Conservation (phyloP, 2,113 vertebrate species). For the Trogon melanurus region DNA sequence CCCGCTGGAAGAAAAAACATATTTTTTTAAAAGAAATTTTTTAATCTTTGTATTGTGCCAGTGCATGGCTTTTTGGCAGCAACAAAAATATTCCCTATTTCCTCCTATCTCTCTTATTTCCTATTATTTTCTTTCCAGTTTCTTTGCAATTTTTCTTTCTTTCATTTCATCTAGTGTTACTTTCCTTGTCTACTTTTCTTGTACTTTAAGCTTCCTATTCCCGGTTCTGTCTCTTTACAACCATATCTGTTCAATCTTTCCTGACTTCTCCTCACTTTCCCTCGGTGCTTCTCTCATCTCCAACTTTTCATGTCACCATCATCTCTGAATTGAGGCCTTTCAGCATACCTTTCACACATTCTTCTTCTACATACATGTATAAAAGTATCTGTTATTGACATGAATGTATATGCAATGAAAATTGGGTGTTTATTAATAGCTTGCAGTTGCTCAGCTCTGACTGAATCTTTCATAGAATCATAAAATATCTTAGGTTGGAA, state of each 20-base stretch:
- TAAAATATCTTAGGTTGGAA: no score
- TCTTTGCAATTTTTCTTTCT: slow-evolving; percentile 8
- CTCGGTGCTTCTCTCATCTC: background rate
- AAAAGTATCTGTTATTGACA: background rate
- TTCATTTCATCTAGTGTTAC: slow-evolving; percentile 1
- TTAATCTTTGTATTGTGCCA: background rate
- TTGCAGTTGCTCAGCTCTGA: background rate
- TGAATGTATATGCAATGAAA: background rate
- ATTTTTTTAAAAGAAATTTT: background rate
- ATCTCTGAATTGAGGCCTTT: background rate
- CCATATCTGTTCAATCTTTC: background rate
- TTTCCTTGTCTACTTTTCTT: background rate
- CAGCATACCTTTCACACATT: background rate
- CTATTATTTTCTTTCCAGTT: background rate
- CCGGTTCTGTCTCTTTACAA: background rate
- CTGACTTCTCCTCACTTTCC: background rate
- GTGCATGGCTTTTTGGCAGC: background rate
- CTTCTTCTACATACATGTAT: background rate
- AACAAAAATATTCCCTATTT: slow-evolving; percentile 2
- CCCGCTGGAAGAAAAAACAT: background rate
- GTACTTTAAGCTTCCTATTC: background rate
- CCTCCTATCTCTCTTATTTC: background rate
- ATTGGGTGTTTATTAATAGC: background rate
- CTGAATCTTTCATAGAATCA: background rate
- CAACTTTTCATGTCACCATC: background rate